phyloP scores from a whole-genome alignment of 2,888 invertebrate genomes.

The Thelaira solivaga region DNA sequence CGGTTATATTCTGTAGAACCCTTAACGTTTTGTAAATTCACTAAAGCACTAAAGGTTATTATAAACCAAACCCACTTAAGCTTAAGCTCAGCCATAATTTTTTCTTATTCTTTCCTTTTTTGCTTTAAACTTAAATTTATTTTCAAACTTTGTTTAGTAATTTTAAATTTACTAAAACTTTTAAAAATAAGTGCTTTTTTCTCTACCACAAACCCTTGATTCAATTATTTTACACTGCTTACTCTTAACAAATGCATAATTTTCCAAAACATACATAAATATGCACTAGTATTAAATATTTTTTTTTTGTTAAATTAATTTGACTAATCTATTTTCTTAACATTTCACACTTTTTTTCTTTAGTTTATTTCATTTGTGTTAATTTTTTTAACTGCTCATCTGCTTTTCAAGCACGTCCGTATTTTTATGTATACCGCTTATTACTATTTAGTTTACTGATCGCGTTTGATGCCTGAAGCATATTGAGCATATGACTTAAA shows the following conservation, averaged over 20 bases:
- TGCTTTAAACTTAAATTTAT: slow-evolving; percentile 2
- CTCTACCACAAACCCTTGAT: background rate
- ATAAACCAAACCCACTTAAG: background rate
- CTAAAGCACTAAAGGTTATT: background rate
- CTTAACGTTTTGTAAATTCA: slow-evolving; percentile 23
- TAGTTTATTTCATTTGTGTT: slow-evolving; percentile 41
- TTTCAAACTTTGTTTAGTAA: slow-evolving; percentile 19
- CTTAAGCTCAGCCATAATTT: slow-evolving; percentile 31
- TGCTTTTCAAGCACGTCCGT: slow-evolving; percentile 19
- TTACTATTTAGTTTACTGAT: slow-evolving; percentile 37
- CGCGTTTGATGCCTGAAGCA: slow-evolving; percentile 41
- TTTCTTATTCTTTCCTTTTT: background rate
- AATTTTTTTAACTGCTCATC: slow-evolving; percentile 39
- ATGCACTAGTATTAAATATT: no score
- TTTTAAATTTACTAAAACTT: background rate
- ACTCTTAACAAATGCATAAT: slow-evolving; percentile 30
- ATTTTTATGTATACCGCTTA: slow-evolving; percentile 33
- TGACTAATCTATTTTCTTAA: slow-evolving; percentile 32
- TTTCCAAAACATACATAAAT: background rate
- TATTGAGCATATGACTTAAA: slow-evolving; percentile 44
- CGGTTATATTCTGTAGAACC: slow-evolving; percentile 74
- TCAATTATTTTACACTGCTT: background rate
- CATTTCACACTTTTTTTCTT: slow-evolving; percentile 37
- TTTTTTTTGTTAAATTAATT: slow-evolving; percentile 9
- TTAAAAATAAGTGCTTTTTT: slow-evolving; percentile 6